phyloP scores from a whole-genome alignment of 2,888 invertebrate species.

The Lordiphosa andalusiaca region DNA sequence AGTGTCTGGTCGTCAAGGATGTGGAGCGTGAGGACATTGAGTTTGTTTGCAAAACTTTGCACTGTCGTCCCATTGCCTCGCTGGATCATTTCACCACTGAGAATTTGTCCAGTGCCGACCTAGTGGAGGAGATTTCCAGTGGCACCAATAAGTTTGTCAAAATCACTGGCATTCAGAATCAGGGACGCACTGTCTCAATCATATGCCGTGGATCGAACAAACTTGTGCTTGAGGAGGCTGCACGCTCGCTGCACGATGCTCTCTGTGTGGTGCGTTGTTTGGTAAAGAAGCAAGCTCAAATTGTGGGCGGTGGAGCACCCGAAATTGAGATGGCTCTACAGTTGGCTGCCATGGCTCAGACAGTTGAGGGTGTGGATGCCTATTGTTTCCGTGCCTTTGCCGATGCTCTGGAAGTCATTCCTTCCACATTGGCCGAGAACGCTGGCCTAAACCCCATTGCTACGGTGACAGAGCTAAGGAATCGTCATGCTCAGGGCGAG shows the following conservation, averaged over 20 bases:
- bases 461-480: slow-evolving; percentile 97
- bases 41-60: slow-evolving; percentile 96
- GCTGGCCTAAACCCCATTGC: slow-evolving; percentile 93
- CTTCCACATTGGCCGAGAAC: slow-evolving; percentile 94
- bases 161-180: slow-evolving; percentile 92
- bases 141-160: slow-evolving; percentile 95
- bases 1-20: slow-evolving; percentile 98
- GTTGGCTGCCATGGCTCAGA: slow-evolving; percentile 89
- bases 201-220: slow-evolving; percentile 93
- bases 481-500: slow-evolving; percentile 93
- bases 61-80: slow-evolving; percentile 98
- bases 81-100: slow-evolving; percentile 98
- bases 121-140: slow-evolving; percentile 95
- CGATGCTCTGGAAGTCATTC: slow-evolving; percentile 96
- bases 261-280: slow-evolving; percentile 95
- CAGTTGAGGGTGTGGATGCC: slow-evolving; percentile 94
- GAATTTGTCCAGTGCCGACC: slow-evolving; percentile 93
- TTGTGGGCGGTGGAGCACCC: slow-evolving; percentile 98
- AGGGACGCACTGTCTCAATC: slow-evolving; percentile 95
- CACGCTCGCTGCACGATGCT: slow-evolving; percentile 95
- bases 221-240: slow-evolving; percentile 93
- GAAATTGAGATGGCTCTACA: slow-evolving; percentile 96
- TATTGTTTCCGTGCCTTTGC: slow-evolving; percentile 98
- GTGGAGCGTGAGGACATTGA: slow-evolving; percentile 99
- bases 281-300: slow-evolving; percentile 93